Base-by-base conservation (phyloP, 1,140 invertebrate genomes). In the Drosophila parvula region DNA sequence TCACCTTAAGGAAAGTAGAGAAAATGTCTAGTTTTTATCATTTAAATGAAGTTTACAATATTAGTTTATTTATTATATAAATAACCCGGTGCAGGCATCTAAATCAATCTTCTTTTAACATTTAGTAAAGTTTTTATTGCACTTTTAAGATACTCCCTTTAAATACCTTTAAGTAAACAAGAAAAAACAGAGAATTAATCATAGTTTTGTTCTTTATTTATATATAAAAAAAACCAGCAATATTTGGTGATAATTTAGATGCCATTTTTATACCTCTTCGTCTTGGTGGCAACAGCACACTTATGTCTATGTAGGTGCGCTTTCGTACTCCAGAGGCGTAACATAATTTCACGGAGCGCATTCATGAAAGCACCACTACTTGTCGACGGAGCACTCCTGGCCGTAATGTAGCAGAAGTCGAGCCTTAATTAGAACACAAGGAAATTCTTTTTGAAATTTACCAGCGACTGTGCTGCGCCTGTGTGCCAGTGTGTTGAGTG, bases 341-440 rank as follows among this genome's bases (percentile, higher is more conserved):
- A 61, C 56, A 60, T 44, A 41, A 44, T 64, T 64, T 61, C 30
- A 44, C 22, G 40, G 55, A 43, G 28, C n/a, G 56, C 40, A 34
- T 43, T 61, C 62, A 62, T 5, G 40, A 61, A 38, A 61, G 62
- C 57, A 62, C 62, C 58, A n/a, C 28, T 34, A 61, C 56, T 61
- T 34, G 38, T 28, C 22, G 56, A 30, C 28, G 30, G 18, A 7
- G 57, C 56, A 61, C 62, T 64, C 30, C 40, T 61, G 32, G 30
- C 30, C 56, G 62, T 64, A 64, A 64, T 64, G 62, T 61, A 44
- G 32, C 62, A 41, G 28, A 61, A 43, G 62, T 32, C 22, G 28
- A 64, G 62, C 40, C 62, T 32, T 61, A 61, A 64, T 64, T 64
- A 64, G 56, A 64, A 43, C 62, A 61, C 40, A 34, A 61, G 40